Evolutionary conservation across 2,797 vertebrate species (phyloP), one percentile per base, ranked within the genome.

Genomic region (Clarias pachynema): DNA sequence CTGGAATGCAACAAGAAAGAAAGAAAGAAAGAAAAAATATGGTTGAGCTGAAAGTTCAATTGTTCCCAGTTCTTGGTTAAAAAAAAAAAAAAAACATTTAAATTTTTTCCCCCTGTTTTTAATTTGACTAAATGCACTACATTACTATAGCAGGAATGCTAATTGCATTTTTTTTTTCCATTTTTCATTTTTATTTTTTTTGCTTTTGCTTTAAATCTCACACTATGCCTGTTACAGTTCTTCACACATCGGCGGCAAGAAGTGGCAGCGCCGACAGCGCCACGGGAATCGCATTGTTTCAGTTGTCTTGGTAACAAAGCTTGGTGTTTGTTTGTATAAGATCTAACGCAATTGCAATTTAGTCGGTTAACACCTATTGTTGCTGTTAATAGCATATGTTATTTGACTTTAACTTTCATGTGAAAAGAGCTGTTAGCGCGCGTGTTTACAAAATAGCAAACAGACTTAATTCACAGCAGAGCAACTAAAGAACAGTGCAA

Each of bases 271-370:
- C 92, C 84, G 89, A 93, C 92, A 91, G 92, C 93, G 92, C 93
- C 87, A 87, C 91, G 91, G 92, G 94, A 95, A 94, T 93, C 93
- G 89, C 94, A 93, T 96, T 95, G 95, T 95, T 94, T 94, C 94
- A 94, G 95, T 95, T 93, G 94, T 95, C 95, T 90, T 94, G 95
- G 94, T 94, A 96, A 96, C 95, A 96, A 95, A 95, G 94, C 93
- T 92, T 94, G 93, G 93, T 95, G 94, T 96, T 95, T 95, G 94
- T 95, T 95, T 96, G 95, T 93, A 92, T 88, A 94, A 94, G 94
- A 95, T 93, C 90, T 94, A 90, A 91, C 88, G 92, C 93, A 94
- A 94, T 95, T 92, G 92, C 95, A 95, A 95, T 95, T 96, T 95
- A 93, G 93, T 92, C 88, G 90, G 87, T 95, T 95, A 94, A 93